Conservation (phyloP, 2,113 vertebrate genomes). For the Equus quagga region DNA sequence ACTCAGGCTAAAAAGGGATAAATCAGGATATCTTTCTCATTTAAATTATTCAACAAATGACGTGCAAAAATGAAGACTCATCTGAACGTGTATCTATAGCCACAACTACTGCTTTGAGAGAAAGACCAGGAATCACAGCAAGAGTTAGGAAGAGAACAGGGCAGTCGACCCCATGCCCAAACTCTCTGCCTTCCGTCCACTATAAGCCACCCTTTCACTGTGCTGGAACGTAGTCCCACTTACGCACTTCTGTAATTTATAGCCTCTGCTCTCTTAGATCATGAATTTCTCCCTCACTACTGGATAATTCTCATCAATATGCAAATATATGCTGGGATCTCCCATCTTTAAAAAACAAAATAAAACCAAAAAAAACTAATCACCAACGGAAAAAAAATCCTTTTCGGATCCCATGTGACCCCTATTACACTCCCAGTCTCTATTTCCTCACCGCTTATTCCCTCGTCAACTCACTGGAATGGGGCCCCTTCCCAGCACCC, state of each 20-base stretch:
- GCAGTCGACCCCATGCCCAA: neutral
- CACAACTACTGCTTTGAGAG: neutral
- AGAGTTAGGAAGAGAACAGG: neutral
- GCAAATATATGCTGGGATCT: neutral
- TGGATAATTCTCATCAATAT: neutral
- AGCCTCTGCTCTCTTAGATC: neutral
- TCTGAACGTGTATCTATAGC: neutral
- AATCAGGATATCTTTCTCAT: neutral
- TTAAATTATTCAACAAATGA: slow-evolving; percentile 34
- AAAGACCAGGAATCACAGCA: neutral
- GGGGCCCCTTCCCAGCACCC: neutral
- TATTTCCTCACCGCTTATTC: neutral
- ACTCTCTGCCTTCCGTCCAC: neutral
- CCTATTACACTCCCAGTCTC: neutral
- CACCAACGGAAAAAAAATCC: neutral
- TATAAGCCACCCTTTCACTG: neutral
- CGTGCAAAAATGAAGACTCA: neutral
- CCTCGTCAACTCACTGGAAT: neutral
- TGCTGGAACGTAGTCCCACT: neutral
- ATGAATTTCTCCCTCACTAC: neutral
- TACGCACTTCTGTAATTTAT: neutral
- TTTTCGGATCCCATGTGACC: neutral
- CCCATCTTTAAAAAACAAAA: slow-evolving; percentile 14
- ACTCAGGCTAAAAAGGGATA: slow-evolving; percentile 11
- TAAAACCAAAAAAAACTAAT: neutral